phyloP scores from a whole-genome alignment of 1,140 invertebrate genomes.

The Periplaneta americana region DNA sequence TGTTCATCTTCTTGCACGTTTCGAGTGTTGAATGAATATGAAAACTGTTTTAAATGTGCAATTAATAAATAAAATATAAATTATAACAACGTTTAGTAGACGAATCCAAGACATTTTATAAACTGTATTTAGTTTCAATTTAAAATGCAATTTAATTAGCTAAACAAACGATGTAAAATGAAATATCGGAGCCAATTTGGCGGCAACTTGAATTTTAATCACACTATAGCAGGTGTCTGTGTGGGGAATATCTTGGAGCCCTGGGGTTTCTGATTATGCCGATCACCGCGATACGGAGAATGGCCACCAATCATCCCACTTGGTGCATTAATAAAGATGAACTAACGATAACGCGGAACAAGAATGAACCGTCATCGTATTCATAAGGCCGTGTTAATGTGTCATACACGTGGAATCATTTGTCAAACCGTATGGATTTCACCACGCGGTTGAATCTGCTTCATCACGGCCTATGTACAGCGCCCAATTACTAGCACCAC shows the following conservation, averaged over 20 bases:
- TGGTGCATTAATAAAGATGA: not conserved
- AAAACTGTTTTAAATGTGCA: too few relatives aligned
- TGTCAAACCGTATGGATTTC: not conserved
- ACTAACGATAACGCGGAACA: not conserved
- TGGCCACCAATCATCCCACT: not conserved
- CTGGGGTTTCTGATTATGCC: not conserved
- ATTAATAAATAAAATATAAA: too few relatives aligned
- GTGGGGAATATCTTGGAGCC: too few relatives aligned
- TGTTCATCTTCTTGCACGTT: too few relatives aligned
- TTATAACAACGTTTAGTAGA: too few relatives aligned
- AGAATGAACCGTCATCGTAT: not conserved
- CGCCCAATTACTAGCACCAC: not conserved
- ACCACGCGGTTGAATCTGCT: not conserved
- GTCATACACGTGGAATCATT: not conserved
- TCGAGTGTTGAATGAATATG: too few relatives aligned
- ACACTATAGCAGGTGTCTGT: not conserved
- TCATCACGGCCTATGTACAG: not conserved
- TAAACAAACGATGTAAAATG: too few relatives aligned
- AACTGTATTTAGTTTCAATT: too few relatives aligned
- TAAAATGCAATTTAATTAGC: too few relatives aligned
- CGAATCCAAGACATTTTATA: too few relatives aligned
- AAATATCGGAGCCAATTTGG: too few relatives aligned
- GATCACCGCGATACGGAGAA: not conserved
- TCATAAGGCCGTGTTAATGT: not conserved
- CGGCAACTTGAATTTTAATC: not conserved